A percentile compares a stretch with the other conserved stretches of the same genome.
Conservation (phyloP, 2,888 invertebrate species). For the Cyclophora punctaria region DNA sequence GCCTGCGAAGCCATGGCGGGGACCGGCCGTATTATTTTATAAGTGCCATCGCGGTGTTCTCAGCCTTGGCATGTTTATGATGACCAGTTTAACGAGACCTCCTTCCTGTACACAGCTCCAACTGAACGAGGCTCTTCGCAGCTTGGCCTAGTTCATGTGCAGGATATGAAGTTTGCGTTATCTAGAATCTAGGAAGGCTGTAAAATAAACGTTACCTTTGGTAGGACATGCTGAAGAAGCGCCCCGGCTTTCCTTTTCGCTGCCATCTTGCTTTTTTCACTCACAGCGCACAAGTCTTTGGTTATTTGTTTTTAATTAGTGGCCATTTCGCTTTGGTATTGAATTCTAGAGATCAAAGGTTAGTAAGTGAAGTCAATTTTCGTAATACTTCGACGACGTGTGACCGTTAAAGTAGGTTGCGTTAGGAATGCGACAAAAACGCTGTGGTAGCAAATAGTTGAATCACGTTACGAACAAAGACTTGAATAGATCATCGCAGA, state of each 20-base stretch:
- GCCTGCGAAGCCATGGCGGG: conserved; percentile 32
- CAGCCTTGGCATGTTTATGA: conserved; percentile 47
- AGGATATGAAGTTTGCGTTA: conserved; percentile 26
- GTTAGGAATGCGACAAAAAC: too few relatives aligned
- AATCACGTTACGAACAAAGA: too few relatives aligned
- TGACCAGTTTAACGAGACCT: conserved; percentile 23
- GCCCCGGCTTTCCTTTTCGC: conserved; percentile 85
- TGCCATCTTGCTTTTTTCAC: conserved; percentile 74
- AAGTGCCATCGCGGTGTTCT: conserved; percentile 45
- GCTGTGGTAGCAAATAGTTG: too few relatives aligned
- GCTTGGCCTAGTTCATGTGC: conserved; percentile 6
- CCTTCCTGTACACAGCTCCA: conserved; percentile 4
- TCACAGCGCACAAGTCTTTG: conserved; percentile 60
- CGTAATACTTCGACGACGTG: conserved; percentile 13
- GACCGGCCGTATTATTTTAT: conserved; percentile 42
- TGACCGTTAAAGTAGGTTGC: too few relatives aligned
- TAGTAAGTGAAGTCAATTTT: conserved; percentile 2
- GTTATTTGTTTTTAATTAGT: conserved; percentile 44
- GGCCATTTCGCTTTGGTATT: conserved; percentile 37
- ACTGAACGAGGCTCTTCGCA: conserved; percentile 3
- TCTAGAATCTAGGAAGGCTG: conserved; percentile 26
- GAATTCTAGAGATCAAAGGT: conserved; percentile 13
- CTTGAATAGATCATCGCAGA: too few relatives aligned
- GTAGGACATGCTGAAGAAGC: conserved; percentile 80
- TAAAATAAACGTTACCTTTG: conserved; percentile 64